Evolutionary conservation across 2,113 vertebrate species (phyloP), one percentile per base, ranked within the genome.

Genomic region (Antennarius striatus): DNA sequence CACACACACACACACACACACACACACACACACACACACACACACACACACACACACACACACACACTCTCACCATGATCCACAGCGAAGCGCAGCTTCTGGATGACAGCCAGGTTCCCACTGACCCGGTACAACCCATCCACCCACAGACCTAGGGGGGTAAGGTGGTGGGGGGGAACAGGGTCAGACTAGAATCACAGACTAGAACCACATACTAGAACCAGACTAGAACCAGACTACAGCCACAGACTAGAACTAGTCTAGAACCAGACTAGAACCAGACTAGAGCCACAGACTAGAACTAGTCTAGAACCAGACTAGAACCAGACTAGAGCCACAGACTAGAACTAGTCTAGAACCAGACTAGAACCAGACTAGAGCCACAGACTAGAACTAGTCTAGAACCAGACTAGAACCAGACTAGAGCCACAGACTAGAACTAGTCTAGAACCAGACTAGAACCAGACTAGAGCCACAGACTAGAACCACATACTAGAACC

Each of bases 51-150:
- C 22, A 22, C 22, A 22, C 22, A 22, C 22, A 22, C 22, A 22
- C 1, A 22, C 22, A 22, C 22, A 4, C 22, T 50, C 84, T 64
- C 81, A 98, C 96, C 96, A 4, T 98, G 96, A 83, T 97, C 96
- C 71, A 98, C 93, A 10, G 96, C 94, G 77, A 95, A 99, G 79
- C 96, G 93, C 28, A 99, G 92, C 69, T 99, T 99, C 86, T 99
- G 97, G 83, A 98, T 97, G 71, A 99, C 93, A 7, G 96, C 96
- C 77, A 99, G 93, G 89, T 98, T 99, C 73, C 96, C 97, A 50
- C 96, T 99, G 2, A 99, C 96, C 91, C 97, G 90, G 82, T 99
- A 99, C 45, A 99, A 84, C 8, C 96, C 97, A 5, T 98, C 96
- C 45, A 98, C 32, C 60, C 90, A 89, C 86, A 98, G 82, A 68